Percentiles rank a stretch among this genome's conserved stretches.
phyloP scores from a whole-genome alignment of 2,113 vertebrate species.

The Daphoenositta chrysoptera region DNA sequence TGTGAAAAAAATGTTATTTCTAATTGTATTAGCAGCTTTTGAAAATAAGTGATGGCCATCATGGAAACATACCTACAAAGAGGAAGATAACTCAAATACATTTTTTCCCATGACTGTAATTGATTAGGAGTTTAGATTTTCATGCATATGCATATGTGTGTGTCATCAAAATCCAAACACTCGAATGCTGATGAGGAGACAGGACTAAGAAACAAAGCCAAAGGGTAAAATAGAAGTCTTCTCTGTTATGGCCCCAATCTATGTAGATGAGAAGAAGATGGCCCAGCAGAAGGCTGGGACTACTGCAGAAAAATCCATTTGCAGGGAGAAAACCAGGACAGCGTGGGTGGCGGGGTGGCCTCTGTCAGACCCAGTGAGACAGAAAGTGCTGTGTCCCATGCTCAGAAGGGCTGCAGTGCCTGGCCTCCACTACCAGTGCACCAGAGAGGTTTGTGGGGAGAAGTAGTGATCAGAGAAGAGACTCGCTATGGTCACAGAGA shows the following conservation, averaged over 20 bases:
- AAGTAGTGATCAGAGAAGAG: background rate
- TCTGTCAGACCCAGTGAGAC: background rate
- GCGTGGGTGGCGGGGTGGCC: background rate
- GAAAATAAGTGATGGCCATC: background rate
- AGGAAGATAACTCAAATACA: background rate
- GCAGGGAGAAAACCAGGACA: background rate
- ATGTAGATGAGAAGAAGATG: background rate
- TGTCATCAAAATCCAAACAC: background rate
- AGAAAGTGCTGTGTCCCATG: background rate
- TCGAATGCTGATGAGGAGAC: background rate
- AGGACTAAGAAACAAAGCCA: background rate
- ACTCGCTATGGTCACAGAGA: accelerated
- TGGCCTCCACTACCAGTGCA: background rate
- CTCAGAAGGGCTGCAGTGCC: background rate
- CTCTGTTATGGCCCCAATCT: background rate
- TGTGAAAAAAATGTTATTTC: background rate
- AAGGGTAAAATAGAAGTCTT: background rate
- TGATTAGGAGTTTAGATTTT: background rate
- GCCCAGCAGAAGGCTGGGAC: background rate
- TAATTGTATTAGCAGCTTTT: background rate
- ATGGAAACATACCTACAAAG: background rate
- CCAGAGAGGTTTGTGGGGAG: background rate
- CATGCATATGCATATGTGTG: background rate
- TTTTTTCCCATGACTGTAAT: accelerated
- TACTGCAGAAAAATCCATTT: background rate